Percentiles rank a stretch among this genome's conserved stretches.
Conservation (phyloP, 2,888 invertebrate genomes). For the Myopa testacea region DNA sequence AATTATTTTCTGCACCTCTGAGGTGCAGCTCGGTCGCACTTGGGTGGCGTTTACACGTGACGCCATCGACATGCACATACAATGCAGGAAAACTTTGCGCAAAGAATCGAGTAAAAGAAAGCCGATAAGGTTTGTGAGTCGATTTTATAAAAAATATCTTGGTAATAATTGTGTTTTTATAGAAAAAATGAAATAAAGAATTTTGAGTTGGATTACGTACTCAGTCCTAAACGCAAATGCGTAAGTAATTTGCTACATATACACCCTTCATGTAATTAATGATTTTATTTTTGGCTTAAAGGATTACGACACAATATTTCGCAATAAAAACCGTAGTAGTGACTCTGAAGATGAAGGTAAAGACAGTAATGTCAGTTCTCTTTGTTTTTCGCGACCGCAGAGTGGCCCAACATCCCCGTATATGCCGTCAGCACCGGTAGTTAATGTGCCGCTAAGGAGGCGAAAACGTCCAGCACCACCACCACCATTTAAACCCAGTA, state of each 20-base stretch:
- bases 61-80: constrained; percentile 72
- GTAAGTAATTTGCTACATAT: constrained; percentile 60
- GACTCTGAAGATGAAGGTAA: constrained; percentile 62
- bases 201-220: constrained; percentile 70
- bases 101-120: constrained; percentile 75
- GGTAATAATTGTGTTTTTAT: neutral
- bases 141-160: neutral
- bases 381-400: constrained; percentile 57
- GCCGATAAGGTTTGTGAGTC: constrained; percentile 67
- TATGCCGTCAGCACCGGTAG: neutral
- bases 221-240: constrained; percentile 70
- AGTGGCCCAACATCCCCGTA: constrained; percentile 17
- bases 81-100: constrained; percentile 73
- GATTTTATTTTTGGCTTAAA: constrained; percentile 44
- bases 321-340: constrained; percentile 59
- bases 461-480: constrained; percentile 53
- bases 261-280: neutral
- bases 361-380: neutral
- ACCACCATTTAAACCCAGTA: constrained; percentile 33
- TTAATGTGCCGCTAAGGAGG: constrained; percentile 35
- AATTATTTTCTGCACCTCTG: constrained; percentile 72
- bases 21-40: constrained; percentile 70
- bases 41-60: constrained; percentile 73
- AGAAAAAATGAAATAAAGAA: constrained; percentile 71
- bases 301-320: constrained; percentile 66